Evolutionary conservation across 1,140 invertebrate genomes (phyloP).

Genomic region (Mycetomoellerius zeteki): DNA sequence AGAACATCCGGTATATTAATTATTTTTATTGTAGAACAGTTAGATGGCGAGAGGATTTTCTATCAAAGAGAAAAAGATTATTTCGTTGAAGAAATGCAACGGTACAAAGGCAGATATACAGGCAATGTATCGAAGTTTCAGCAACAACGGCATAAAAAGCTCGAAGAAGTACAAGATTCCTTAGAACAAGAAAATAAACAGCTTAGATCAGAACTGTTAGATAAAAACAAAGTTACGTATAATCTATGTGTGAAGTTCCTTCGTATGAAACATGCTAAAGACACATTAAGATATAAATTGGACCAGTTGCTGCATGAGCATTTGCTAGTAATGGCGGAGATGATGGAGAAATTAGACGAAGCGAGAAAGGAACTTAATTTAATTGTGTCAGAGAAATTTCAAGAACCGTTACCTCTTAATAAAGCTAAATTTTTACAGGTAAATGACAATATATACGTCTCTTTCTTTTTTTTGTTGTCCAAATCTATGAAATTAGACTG

Average conservation of each 20-base stretch:
- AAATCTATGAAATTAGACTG: neutral
- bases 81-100: conserved; percentile 74
- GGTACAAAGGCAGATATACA: conserved; percentile 57
- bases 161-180: conserved; percentile 60
- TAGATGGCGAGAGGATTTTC: conserved; percentile 78
- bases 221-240: conserved; percentile 74
- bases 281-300: conserved; percentile 72
- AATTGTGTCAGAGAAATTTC: conserved; percentile 79
- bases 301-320: conserved; percentile 75
- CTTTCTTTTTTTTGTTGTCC: neutral
- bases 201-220: conserved; percentile 65
- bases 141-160: conserved; percentile 54
- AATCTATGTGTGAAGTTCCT: conserved; percentile 79
- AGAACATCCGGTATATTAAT: conserved; percentile 8
- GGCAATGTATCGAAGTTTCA: conserved; percentile 63
- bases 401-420: conserved; percentile 74
- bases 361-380: conserved; percentile 77
- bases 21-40: conserved; percentile 79
- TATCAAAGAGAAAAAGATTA: conserved; percentile 78
- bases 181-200: conserved; percentile 74
- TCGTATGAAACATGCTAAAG: conserved; percentile 77
- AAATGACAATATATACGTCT: neutral
- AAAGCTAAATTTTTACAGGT: conserved; percentile 79
- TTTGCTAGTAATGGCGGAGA: conserved; percentile 77
- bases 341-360: conserved; percentile 81